phyloP scores from a whole-genome alignment of 2,113 vertebrate genomes.

The Cranoglanis bouderius region DNA sequence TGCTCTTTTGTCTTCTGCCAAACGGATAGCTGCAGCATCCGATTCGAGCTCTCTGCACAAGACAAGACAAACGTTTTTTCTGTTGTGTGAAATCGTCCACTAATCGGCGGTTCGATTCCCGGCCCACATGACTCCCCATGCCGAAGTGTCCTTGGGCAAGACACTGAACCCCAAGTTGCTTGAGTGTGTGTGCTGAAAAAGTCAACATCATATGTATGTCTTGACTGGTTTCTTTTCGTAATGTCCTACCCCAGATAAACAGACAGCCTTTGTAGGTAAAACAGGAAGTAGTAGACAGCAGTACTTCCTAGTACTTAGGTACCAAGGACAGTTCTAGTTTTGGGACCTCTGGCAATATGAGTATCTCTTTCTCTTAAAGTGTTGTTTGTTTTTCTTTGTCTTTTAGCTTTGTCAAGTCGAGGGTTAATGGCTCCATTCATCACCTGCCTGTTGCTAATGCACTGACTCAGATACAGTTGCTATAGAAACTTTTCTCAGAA shows the following conservation, averaged over 20 bases:
- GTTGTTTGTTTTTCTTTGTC: neutral
- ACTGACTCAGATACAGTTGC: conserved; percentile 37
- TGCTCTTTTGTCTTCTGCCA: no score
- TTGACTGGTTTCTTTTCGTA: neutral
- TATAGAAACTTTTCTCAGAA: conserved; percentile 38
- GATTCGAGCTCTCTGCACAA: neutral
- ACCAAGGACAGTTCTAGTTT: neutral
- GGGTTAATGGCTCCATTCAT: conserved; percentile 28
- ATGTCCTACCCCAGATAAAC: neutral
- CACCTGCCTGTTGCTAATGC: conserved; percentile 33
- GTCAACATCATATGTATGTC: neutral
- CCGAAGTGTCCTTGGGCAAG: no score
- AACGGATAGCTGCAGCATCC: no score
- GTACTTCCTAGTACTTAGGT: neutral
- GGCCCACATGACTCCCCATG: no score
- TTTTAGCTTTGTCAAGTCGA: neutral
- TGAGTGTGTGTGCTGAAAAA: no score
- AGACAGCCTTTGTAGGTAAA: neutral
- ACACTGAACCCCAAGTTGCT: no score
- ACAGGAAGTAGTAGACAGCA: neutral
- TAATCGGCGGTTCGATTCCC: no score
- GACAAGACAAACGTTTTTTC: neutral
- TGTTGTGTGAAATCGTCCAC: neutral
- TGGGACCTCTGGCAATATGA: neutral
- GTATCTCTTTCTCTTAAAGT: neutral